A percentile compares a stretch with the other conserved stretches of the same genome.
phyloP scores from a whole-genome alignment of 2,888 invertebrate species.

The Protonemura montana region DNA sequence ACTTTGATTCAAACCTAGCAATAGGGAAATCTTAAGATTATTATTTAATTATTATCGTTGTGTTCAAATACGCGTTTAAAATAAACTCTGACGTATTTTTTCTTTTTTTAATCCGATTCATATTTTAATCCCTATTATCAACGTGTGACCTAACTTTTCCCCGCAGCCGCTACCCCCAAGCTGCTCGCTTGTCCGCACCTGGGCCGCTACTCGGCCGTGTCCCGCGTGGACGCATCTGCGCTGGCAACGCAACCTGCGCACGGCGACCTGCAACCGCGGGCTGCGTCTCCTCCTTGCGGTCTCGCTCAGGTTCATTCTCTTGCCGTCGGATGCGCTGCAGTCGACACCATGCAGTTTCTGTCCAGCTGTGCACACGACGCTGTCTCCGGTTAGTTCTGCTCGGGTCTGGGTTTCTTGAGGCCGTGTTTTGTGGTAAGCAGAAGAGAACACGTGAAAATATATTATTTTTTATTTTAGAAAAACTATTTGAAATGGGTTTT shows the following conservation, averaged over 20 bases:
- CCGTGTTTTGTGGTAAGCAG: too few relatives aligned
- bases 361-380: constrained; percentile 67
- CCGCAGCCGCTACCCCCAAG: constrained; percentile 64
- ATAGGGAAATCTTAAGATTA: too few relatives aligned
- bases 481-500: too few relatives aligned
- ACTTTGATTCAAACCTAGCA: too few relatives aligned
- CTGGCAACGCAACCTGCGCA: neutral
- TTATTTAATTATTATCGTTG: too few relatives aligned
- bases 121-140: too few relatives aligned
- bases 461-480: too few relatives aligned
- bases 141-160: neutral
- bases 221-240: constrained; percentile 31
- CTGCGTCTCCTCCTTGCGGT: constrained; percentile 60
- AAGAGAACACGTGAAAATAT: too few relatives aligned
- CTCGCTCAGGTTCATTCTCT: constrained; percentile 71
- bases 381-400: constrained; percentile 53
- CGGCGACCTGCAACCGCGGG: neutral
- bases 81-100: too few relatives aligned
- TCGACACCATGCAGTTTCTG: constrained; percentile 80
- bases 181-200: constrained; percentile 84
- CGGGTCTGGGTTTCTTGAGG: too few relatives aligned
- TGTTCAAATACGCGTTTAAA: too few relatives aligned
- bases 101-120: too few relatives aligned
- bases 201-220: constrained; percentile 55
- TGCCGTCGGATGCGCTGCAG: constrained; percentile 77